Percentiles rank a stretch among this genome's conserved stretches.
These are phyloP conservation scores for Burhinus bistriatus DNA, from an alignment of 2,113 vertebrate genomes.

Conservation along the genomic window DNA sequence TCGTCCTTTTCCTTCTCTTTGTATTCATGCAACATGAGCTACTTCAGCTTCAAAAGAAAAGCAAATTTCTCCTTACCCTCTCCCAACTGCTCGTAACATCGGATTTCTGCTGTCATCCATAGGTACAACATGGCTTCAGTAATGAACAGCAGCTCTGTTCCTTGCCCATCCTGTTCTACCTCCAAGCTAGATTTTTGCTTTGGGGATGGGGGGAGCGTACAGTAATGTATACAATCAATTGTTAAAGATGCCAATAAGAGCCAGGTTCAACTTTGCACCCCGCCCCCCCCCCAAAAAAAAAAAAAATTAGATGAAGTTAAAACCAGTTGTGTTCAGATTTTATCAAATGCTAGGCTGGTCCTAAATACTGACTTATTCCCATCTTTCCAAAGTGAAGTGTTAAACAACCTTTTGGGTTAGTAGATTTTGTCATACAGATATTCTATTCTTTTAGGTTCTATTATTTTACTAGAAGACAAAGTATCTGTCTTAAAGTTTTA, in stretches of 20 bases:
- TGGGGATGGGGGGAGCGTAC: fast-evolving
- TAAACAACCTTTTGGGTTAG: neutral
- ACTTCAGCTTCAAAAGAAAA: neutral
- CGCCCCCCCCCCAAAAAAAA: too few species aligned
- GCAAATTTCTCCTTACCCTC: neutral
- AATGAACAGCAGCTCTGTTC: neutral
- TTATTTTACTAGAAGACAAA: neutral
- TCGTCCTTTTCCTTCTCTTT: neutral
- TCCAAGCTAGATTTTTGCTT: neutral
- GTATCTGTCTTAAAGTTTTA: neutral
- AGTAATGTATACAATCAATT: neutral
- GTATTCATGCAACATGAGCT: neutral
- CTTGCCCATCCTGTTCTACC: neutral
- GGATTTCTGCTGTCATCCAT: neutral
- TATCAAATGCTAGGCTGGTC: neutral
- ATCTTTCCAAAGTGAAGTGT: neutral
- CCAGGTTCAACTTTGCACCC: neutral
- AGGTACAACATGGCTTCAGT: neutral
- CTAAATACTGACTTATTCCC: neutral
- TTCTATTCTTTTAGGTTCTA: neutral
- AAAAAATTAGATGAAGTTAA: neutral
- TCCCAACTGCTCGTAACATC: neutral
- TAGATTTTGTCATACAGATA: neutral
- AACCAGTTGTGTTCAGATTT: neutral
- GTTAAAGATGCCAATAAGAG: neutral